Conservation (phyloP, 2,113 vertebrate genomes). For the Anoura caudifer region DNA sequence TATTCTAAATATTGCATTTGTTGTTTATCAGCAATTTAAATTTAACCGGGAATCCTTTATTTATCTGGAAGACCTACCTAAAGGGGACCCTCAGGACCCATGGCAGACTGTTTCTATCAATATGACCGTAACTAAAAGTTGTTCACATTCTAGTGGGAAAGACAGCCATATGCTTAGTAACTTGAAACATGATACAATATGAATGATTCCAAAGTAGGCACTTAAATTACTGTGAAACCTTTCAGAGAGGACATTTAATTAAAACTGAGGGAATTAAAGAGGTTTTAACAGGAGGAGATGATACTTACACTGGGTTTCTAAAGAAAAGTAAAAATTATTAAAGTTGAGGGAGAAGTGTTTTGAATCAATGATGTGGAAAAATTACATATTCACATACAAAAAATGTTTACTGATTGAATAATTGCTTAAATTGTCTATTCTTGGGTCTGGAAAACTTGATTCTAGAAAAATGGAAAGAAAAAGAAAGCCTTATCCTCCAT, state of each 20-base stretch:
- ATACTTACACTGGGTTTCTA: background rate
- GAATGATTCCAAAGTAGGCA: background rate
- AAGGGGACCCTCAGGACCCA: background rate
- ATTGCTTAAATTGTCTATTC: background rate
- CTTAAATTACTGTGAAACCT: constrained; percentile 7
- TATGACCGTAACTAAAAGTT: background rate
- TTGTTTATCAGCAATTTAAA: constrained; percentile 55
- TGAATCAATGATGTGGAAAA: background rate
- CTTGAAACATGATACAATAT: background rate
- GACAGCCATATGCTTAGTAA: background rate
- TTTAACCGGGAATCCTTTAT: constrained; percentile 19
- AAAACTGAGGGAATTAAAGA: constrained; percentile 6
- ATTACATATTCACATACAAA: background rate
- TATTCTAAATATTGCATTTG: constrained; percentile 31
- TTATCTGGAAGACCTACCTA: constrained; percentile 4
- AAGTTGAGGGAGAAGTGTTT: background rate
- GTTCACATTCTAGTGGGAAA: background rate
- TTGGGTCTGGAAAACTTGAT: background rate
- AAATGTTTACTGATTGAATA: background rate
- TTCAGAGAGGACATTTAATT: constrained; percentile 25
- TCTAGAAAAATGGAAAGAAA: background rate
- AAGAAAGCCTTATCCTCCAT: too few relatives aligned
- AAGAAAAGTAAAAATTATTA: background rate
- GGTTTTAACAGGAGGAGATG: background rate
- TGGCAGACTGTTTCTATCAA: background rate